These are phyloP conservation scores for Cylas formicarius DNA, from an alignment of 1,140 invertebrate species.

Conservation along the genomic window DNA sequence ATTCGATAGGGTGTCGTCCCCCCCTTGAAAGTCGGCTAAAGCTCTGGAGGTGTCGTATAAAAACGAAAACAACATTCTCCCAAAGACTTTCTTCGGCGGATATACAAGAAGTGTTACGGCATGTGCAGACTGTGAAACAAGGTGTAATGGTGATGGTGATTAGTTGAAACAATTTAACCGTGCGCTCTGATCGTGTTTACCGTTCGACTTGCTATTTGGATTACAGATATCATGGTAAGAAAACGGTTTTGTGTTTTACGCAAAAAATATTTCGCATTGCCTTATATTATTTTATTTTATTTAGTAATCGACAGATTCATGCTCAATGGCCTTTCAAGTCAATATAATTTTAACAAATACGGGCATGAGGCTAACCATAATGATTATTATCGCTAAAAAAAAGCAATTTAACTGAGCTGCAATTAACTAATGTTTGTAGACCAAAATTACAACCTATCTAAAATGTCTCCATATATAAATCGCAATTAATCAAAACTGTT, in stretches of 20 bases:
- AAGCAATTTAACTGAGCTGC: no score
- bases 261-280: background rate
- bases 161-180: conserved; percentile 12
- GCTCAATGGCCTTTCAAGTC: no score
- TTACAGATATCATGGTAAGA: conserved; percentile 13
- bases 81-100: conserved; percentile 20
- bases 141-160: conserved; percentile 21
- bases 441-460: no score
- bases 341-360: no score
- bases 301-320: no score
- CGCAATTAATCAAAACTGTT: no score
- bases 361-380: no score
- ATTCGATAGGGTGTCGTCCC: no score
- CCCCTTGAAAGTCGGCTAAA: background rate
- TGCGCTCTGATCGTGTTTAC: conserved; percentile 11
- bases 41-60: conserved; percentile 19
- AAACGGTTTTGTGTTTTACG: background rate
- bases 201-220: conserved; percentile 12
- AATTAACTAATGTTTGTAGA: no score
- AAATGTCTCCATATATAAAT: no score
- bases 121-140: conserved; percentile 18
- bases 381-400: no score
- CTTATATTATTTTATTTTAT: no score
- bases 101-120: conserved; percentile 19
- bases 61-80: conserved; percentile 12